Conservation (phyloP, 2,113 vertebrate genomes). For the Salvelinus fontinalis region DNA sequence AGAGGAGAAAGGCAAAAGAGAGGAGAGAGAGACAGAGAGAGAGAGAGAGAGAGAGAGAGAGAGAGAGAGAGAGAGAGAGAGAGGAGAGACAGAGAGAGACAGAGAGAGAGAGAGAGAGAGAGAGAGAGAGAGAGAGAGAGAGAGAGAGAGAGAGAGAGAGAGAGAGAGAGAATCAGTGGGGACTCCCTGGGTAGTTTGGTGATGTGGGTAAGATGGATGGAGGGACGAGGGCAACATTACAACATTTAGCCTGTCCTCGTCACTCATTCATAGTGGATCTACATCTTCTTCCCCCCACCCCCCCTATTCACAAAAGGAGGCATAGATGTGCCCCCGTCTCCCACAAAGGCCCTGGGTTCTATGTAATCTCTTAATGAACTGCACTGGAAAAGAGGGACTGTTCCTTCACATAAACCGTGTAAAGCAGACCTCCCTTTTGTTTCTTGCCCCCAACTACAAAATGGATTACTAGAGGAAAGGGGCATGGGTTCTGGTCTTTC, state of each 20-base stretch:
- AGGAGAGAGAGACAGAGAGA: background rate
- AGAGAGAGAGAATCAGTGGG: background rate
- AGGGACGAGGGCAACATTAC: background rate
- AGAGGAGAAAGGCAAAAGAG: too few species aligned
- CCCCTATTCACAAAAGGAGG: constrained; percentile 50
- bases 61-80: too few species aligned
- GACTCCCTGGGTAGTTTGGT: constrained; percentile 5
- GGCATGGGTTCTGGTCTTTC: constrained; percentile 72
- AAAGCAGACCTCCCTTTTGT: constrained; percentile 89
- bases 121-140: too few species aligned
- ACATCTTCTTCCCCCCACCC: constrained; percentile 82
- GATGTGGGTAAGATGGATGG: constrained; percentile 60
- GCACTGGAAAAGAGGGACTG: constrained; percentile 85
- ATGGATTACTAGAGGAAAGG: constrained; percentile 85
- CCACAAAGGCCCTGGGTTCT: constrained; percentile 89
- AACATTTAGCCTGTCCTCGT: constrained; percentile 56
- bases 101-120: too few species aligned
- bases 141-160: background rate
- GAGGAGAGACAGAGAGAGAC: too few species aligned
- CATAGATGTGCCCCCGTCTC: constrained; percentile 25
- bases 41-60: background rate
- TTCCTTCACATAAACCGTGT: constrained; percentile 94
- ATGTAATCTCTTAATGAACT: constrained; percentile 99
- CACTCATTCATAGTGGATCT: constrained; percentile 90
- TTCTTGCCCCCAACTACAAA: constrained; percentile 93